Percentiles rank a stretch among this genome's conserved stretches.
Conservation (phyloP, 2,888 invertebrate genomes). For the Leptopilina myrica region DNA sequence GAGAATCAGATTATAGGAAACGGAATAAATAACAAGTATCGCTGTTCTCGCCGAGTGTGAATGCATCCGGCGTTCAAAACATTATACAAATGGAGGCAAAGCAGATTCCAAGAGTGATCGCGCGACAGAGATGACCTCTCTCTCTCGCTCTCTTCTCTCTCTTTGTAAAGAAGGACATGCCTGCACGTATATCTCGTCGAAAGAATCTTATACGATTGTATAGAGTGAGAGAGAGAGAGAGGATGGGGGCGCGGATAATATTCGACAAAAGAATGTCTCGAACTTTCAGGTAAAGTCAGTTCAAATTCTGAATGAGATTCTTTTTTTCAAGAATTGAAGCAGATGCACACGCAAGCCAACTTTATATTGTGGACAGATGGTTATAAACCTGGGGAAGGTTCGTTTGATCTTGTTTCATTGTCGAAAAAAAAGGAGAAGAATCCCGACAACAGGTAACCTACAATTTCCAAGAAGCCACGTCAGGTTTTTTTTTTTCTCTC, state of each 20-base stretch:
- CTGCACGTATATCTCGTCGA: conserved; percentile 34
- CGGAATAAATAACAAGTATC: not conserved
- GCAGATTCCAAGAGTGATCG: conserved; percentile 15
- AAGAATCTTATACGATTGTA: conserved; percentile 34
- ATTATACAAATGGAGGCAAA: conserved; percentile 20
- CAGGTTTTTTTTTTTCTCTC: conserved; percentile 24
- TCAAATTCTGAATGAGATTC: conserved; percentile 62
- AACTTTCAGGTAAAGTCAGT: conserved; percentile 66
- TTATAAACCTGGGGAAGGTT: conserved; percentile 41
- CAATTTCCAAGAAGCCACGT: conserved; percentile 17
- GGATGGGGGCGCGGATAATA: conserved; percentile 58
- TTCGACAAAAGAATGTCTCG: conserved; percentile 60
- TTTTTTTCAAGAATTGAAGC: conserved; percentile 65
- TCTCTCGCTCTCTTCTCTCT: conserved; percentile 8
- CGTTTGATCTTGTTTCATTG: conserved; percentile 55
- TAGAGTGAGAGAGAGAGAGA: conserved; percentile 43
- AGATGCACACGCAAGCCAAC: conserved; percentile 62
- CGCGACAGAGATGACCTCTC: conserved; percentile 27
- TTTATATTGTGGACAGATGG: conserved; percentile 55
- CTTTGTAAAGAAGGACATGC: conserved; percentile 30
- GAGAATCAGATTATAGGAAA: not conserved
- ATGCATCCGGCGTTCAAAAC: conserved; percentile 19
- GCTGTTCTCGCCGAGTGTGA: not conserved
- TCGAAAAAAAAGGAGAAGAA: not conserved
- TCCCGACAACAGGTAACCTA: conserved; percentile 34